Evolutionary conservation across 2,797 vertebrate species (phyloP), one percentile per base, ranked within the genome.

Genomic region (Poeciliopsis paucimaculata): DNA sequence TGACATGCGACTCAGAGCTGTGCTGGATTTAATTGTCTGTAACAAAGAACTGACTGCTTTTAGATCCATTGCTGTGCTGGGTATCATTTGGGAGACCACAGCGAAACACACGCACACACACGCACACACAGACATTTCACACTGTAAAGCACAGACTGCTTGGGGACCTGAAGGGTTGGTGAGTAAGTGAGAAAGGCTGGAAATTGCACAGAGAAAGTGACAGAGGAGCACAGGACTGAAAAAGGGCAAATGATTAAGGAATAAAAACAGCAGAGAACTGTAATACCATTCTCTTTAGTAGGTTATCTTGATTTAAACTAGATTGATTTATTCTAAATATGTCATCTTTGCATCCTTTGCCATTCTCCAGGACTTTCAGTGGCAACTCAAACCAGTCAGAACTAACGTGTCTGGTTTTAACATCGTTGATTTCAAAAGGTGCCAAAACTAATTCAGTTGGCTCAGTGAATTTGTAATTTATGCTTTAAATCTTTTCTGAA

Each of bases 21-120:
- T 75, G 78, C 86, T 80, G 84, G 77, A 84, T 85, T 92, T 90
- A 93, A 90, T 90, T 92, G 90, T 89, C 87, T 90, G 86, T 84
- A 87, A 89, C 86, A 92, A 92, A 93, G 88, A 93, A 77, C 79
- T 89, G 88, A 90, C 90, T 91, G 86, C 86, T 91, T 89, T 53
- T 91, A 90, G 90, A 94, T 92, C 83, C 80, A 83, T 76, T 86
- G 86, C 82, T 88, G 80, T 82, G 80, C 83, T 74, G 88, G 84
- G 82, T 78, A 77, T 87, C 77, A 87, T 89, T 82, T 83, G 64
- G 74, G 75, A 81, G 73, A 77, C 83, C 26, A 68, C 60, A 85
- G 51, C 60, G 74, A 18, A 75, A 79, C 11, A 75, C 66, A 78
- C 71, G 81, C 60, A 80, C 75, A 84, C 60, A 79, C 72, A 71